A percentile compares a stretch with the other conserved stretches of the same genome.
These are phyloP conservation scores for Diprion similis DNA, from an alignment of 1,140 invertebrate species.

Conservation along the genomic window DNA sequence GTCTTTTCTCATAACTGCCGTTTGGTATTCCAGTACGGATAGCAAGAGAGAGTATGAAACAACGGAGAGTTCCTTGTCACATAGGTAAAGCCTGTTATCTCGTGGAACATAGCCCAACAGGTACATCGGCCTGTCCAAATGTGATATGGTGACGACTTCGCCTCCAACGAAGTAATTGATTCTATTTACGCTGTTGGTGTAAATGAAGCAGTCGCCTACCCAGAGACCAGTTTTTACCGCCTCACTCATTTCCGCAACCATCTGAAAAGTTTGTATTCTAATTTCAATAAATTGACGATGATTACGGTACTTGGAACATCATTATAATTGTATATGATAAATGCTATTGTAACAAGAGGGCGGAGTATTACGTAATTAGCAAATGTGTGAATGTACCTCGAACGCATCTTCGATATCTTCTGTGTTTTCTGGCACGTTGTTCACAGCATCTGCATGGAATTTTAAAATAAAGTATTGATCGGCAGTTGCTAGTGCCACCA, in stretches of 20 bases:
- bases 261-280: constrained; percentile 60
- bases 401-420: constrained; percentile 98
- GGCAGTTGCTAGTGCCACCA: constrained; percentile 94
- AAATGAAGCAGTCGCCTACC: constrained; percentile 99
- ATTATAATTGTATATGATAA: no score
- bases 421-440: constrained; percentile 76
- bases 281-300: background rate
- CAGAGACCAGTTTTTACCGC: constrained; percentile 95
- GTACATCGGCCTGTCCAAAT: constrained; percentile 93
- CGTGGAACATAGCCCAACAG: constrained; percentile 96
- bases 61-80: constrained; percentile 97
- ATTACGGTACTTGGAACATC: no score
- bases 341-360: no score
- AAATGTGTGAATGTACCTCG: constrained; percentile 70
- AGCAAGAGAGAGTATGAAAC: constrained; percentile 87
- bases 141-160: constrained; percentile 97
- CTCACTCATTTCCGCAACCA: constrained; percentile 89
- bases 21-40: constrained; percentile 98
- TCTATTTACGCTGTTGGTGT: constrained; percentile 96
- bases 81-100: constrained; percentile 95
- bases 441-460: constrained; percentile 82
- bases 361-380: background rate
- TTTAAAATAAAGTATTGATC: constrained; percentile 96
- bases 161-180: constrained; percentile 99
- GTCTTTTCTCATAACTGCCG: constrained; percentile 97